Percentiles rank a stretch among this genome's conserved stretches.
These are phyloP conservation scores for Seriola rivoliana DNA, from an alignment of 2,113 vertebrate species.

Conservation along the genomic window DNA sequence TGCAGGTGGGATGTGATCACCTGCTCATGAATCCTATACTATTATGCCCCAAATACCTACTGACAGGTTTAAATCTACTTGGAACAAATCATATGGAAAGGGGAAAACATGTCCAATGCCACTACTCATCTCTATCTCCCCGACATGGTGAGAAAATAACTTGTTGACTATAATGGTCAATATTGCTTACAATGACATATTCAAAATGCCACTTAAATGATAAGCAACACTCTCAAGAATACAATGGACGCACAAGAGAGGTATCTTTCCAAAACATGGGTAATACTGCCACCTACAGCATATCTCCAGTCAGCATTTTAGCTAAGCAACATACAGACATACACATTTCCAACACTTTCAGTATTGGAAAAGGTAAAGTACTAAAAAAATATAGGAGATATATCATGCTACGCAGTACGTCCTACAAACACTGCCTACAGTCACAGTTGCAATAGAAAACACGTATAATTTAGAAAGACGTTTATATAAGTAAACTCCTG, in stretches of 20 bases:
- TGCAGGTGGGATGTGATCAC: no score
- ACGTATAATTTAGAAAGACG: no score
- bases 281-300: constrained; percentile 63
- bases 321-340: background rate
- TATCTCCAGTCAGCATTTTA: background rate
- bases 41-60: background rate
- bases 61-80: background rate
- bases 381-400: no score
- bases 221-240: background rate
- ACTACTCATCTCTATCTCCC: background rate
- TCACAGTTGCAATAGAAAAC: no score
- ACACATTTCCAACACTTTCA: background rate
- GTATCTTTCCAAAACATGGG: background rate
- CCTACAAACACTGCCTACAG: no score
- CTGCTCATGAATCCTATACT: background rate
- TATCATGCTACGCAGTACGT: no score
- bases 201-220: background rate
- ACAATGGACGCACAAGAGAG: background rate
- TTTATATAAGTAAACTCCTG: no score
- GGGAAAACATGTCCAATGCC: background rate
- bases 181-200: background rate
- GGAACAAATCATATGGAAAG: background rate
- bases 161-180: background rate
- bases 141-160: background rate
- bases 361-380: background rate